These are phyloP conservation scores for Octodonta nipae DNA, from an alignment of 2,888 invertebrate species.

Conservation along the genomic window DNA sequence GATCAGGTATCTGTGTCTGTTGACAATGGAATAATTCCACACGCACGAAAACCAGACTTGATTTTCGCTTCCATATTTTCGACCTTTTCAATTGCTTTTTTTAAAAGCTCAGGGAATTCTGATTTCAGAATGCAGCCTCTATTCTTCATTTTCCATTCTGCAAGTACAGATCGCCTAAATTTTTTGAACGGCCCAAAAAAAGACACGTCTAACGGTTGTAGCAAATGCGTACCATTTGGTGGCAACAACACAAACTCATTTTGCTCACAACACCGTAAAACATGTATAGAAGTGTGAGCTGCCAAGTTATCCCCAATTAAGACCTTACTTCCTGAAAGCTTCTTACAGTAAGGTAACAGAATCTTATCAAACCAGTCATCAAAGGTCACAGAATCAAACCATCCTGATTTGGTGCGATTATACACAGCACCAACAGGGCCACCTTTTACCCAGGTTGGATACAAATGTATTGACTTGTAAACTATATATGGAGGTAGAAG, in stretches of 20 bases:
- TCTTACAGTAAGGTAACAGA: conserved; percentile 2
- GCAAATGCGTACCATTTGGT: too few species aligned
- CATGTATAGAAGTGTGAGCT: too few species aligned
- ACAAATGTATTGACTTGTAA: conserved; percentile 12
- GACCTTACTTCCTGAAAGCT: conserved; percentile 3
- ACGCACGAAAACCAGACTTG: conserved; percentile 3
- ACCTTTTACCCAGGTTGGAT: conserved; percentile 12
- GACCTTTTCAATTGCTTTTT: too few species aligned
- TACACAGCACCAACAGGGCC: conserved; percentile 5
- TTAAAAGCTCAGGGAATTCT: neutral
- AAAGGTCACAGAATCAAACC: conserved; percentile 8
- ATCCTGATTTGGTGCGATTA: conserved; percentile 9
- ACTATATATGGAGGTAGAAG: conserved; percentile 13
- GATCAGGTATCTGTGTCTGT: too few species aligned
- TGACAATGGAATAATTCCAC: conserved; percentile 2
- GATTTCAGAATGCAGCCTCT: conserved; percentile 2
- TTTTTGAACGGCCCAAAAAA: conserved; percentile 3
- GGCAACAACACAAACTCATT: too few species aligned
- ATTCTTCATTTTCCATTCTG: conserved; percentile 3
- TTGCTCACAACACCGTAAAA: too few species aligned
- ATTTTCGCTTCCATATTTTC: neutral
- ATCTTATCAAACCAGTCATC: conserved; percentile 4
- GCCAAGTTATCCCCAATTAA: neutral
- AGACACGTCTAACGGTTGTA: too few species aligned
- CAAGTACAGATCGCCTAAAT: conserved; percentile 4